Percentiles rank a stretch among this genome's conserved stretches.
These are phyloP conservation scores for Mercenaria mercenaria DNA, from an alignment of 1,140 invertebrate species.

Conservation along the genomic window DNA sequence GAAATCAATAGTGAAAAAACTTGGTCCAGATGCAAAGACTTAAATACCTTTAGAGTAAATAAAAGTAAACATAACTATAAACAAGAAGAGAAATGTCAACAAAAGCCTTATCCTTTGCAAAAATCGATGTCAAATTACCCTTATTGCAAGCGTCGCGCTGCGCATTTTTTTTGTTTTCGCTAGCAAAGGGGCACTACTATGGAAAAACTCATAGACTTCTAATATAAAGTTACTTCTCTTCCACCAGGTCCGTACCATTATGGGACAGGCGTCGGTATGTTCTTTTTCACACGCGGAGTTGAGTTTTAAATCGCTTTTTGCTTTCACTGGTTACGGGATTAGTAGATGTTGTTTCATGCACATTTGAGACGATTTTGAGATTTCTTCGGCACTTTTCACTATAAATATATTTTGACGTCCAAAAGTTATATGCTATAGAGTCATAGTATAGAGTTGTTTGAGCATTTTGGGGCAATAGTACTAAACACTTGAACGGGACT, in stretches of 20 bases:
- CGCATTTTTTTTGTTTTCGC: too few relatives aligned
- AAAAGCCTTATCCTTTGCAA: too few relatives aligned
- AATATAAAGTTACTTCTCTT: slow-evolving; percentile 33
- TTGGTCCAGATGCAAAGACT: too few relatives aligned
- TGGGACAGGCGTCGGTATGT: slow-evolving; percentile 36
- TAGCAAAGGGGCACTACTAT: background rate
- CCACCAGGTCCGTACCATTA: slow-evolving; percentile 52
- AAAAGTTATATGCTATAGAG: too few relatives aligned
- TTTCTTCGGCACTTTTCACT: slow-evolving; percentile 11
- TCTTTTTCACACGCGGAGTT: background rate
- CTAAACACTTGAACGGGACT: too few relatives aligned
- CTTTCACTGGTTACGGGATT: slow-evolving; percentile 30
- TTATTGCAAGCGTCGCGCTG: background rate
- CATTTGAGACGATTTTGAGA: background rate
- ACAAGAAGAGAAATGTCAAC: too few relatives aligned
- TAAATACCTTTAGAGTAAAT: too few relatives aligned
- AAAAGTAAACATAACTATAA: too few relatives aligned
- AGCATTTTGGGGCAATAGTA: too few relatives aligned
- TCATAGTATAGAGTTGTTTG: too few relatives aligned
- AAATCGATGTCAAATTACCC: too few relatives aligned
- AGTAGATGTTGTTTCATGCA: background rate
- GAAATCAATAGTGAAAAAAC: too few relatives aligned
- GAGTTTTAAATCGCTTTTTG: background rate
- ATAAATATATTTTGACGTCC: background rate
- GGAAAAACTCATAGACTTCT: background rate